Percentiles rank a stretch among this genome's conserved stretches.
phyloP scores from a whole-genome alignment of 2,113 vertebrate genomes.

The Melierax canorus region DNA sequence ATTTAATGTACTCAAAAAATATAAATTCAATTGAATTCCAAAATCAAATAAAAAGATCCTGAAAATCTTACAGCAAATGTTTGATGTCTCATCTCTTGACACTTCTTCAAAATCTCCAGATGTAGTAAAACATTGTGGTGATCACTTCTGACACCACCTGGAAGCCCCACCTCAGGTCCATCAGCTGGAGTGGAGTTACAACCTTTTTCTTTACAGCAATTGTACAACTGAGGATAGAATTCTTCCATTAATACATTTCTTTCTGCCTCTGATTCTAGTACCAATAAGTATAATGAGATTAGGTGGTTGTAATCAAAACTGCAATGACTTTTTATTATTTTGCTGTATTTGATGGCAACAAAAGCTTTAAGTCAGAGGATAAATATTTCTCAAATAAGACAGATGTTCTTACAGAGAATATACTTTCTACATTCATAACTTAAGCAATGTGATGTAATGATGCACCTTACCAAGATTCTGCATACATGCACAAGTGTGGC shows the following conservation, averaged over 20 bases:
- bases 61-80: conserved; percentile 56
- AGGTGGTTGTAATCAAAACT: background rate
- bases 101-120: conserved; percentile 54
- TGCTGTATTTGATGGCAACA: background rate
- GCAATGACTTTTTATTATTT: background rate
- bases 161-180: conserved; percentile 59
- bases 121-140: conserved; percentile 25
- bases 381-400: background rate
- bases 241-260: conserved; percentile 61
- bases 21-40: background rate
- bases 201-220: conserved; percentile 63
- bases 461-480: background rate
- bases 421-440: background rate
- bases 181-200: conserved; percentile 62
- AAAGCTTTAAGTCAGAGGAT: background rate
- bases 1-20: background rate
- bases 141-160: conserved; percentile 42
- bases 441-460: background rate
- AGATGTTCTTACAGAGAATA: background rate
- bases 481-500: no score
- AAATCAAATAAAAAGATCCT: background rate
- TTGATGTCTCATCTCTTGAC: conserved; percentile 39
- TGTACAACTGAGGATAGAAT: conserved; percentile 56
- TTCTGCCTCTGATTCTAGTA: conserved; percentile 65
- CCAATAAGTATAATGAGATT: background rate